Evolutionary conservation across 2,888 invertebrate species (phyloP).

Genomic region (Ornithoptera priamus): DNA sequence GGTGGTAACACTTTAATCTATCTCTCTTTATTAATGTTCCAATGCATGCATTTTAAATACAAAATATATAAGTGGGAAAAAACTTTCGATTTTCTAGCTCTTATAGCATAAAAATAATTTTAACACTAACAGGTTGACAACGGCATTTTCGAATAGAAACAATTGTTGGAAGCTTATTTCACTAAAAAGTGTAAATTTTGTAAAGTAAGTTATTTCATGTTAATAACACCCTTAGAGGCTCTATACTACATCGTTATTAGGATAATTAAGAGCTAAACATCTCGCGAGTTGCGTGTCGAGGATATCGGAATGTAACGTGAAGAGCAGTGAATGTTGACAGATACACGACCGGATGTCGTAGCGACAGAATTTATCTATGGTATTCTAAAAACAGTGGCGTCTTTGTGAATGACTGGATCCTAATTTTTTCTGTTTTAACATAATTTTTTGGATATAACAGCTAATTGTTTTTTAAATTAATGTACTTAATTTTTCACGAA

Average conservation of each 20-base stretch:
- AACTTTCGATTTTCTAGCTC: no score
- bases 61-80: no score
- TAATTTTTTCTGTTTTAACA: neutral
- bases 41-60: no score
- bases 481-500: no score
- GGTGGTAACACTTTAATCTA: no score
- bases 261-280: conserved; percentile 18
- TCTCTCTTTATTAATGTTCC: no score
- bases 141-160: neutral
- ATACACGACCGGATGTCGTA: conserved; percentile 28
- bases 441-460: neutral
- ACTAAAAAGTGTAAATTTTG: neutral
- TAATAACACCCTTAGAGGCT: neutral
- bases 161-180: neutral
- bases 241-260: conserved; percentile 2
- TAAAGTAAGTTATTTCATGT: neutral
- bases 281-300: neutral
- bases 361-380: conserved; percentile 26
- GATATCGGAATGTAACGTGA: conserved; percentile 15
- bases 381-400: conserved; percentile 23
- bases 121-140: neutral
- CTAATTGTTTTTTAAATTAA: neutral
- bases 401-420: neutral
- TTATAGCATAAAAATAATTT: no score
- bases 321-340: conserved; percentile 26